Conservation (phyloP, 2,888 invertebrate genomes). For the Salticus scenicus region DNA sequence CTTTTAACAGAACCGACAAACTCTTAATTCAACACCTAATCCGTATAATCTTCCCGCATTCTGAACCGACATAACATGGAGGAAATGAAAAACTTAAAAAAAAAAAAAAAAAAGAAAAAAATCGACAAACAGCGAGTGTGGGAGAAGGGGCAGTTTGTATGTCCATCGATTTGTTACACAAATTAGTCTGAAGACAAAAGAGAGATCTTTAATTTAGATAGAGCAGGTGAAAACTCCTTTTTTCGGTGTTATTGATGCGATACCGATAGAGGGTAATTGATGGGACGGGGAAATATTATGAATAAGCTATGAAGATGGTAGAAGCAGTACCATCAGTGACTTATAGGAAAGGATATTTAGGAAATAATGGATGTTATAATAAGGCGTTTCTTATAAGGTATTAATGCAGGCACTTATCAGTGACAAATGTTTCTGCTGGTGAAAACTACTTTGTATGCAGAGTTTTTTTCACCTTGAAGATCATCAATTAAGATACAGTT, state of each 20-base stretch:
- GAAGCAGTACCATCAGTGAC: constrained; percentile 11
- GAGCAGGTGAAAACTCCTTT: constrained; percentile 39
- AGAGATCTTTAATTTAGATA: constrained; percentile 68
- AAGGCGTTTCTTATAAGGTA: constrained; percentile 6
- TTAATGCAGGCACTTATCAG: background rate
- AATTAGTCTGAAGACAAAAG: constrained; percentile 22
- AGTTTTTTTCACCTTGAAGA: no score
- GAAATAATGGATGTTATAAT: constrained; percentile 13
- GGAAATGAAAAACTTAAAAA: background rate
- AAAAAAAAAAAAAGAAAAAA: background rate
- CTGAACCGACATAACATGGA: constrained; percentile 42
- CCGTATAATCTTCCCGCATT: constrained; percentile 49
- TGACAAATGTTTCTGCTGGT: background rate
- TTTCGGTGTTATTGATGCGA: constrained; percentile 38
- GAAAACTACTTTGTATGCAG: background rate
- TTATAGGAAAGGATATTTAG: background rate
- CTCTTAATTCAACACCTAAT: constrained; percentile 20
- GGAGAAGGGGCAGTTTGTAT: background rate
- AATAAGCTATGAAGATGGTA: constrained; percentile 52
- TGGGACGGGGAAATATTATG: constrained; percentile 32
- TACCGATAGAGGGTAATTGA: constrained; percentile 53
- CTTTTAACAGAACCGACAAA: background rate
- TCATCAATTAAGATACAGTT: no score
- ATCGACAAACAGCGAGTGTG: background rate
- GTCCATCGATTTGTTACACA: constrained; percentile 31